Evolutionary conservation across 2,888 invertebrate genomes (phyloP).

Genomic region (Erannis defoliaria): DNA sequence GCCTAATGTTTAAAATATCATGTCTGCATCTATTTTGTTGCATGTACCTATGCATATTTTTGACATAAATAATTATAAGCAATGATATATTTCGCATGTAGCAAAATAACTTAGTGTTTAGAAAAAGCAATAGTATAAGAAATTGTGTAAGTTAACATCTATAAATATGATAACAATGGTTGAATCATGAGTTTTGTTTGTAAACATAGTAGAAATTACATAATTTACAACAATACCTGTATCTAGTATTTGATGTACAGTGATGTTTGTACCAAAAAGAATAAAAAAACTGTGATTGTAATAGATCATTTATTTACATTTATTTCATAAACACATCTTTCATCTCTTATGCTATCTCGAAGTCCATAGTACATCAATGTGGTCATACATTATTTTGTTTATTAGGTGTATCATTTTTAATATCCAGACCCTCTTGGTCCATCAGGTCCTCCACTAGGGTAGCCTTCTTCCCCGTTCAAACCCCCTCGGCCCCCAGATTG

Average conservation of each 20-base stretch:
- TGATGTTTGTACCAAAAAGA: slow-evolving; percentile 22
- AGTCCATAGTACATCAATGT: slow-evolving; percentile 10
- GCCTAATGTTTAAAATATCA: no score
- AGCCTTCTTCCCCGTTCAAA: slow-evolving; percentile 62
- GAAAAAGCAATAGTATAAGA: not conserved
- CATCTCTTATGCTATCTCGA: slow-evolving; percentile 1
- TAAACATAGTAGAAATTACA: not conserved
- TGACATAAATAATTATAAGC: no score
- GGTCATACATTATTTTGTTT: slow-evolving; percentile 7
- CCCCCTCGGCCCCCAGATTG: slow-evolving; percentile 45
- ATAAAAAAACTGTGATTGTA: slow-evolving; percentile 33
- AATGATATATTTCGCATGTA: no score
- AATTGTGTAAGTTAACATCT: not conserved
- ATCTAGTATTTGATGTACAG: not conserved
- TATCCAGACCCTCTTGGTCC: slow-evolving; percentile 79
- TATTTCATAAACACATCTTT: slow-evolving; percentile 18
- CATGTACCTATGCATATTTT: no score
- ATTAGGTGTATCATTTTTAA: slow-evolving; percentile 47
- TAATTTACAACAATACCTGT: not conserved
- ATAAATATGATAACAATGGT: not conserved
- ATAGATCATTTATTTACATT: slow-evolving; percentile 39
- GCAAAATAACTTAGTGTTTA: no score
- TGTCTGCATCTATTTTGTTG: no score
- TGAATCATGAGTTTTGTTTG: not conserved
- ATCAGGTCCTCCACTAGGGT: slow-evolving; percentile 75